A percentile compares a stretch with the other conserved stretches of the same genome.
phyloP scores from a whole-genome alignment of 2,113 vertebrate species.

The Mormyrus lacerda region DNA sequence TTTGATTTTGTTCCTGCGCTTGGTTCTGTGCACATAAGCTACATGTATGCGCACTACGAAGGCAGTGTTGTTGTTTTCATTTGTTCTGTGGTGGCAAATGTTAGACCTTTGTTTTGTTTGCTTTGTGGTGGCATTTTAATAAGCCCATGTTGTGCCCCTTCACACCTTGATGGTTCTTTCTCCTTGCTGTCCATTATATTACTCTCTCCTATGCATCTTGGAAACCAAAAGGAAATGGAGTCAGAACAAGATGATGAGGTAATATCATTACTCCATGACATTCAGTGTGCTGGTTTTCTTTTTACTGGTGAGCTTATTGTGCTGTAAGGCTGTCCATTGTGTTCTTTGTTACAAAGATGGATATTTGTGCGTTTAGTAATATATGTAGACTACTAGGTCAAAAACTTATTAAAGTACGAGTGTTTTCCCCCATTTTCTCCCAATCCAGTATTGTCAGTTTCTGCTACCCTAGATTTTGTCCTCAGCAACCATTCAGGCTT shows the following conservation, averaged over 20 bases:
- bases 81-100: constrained; percentile 51
- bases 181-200: constrained; percentile 97
- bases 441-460: background rate
- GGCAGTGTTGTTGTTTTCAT: constrained; percentile 55
- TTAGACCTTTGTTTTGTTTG: constrained; percentile 57
- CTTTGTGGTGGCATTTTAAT: constrained; percentile 72
- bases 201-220: constrained; percentile 99
- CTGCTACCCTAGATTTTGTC: background rate
- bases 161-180: constrained; percentile 97
- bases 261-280: constrained; percentile 68
- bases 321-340: constrained; percentile 27
- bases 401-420: background rate
- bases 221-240: constrained; percentile 98
- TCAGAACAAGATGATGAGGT: constrained; percentile 99
- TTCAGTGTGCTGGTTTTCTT: constrained; percentile 57
- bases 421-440: background rate
- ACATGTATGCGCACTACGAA: constrained; percentile 58
- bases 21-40: constrained; percentile 64
- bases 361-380: background rate
- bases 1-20: constrained; percentile 70
- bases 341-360: background rate
- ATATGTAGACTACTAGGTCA: background rate
- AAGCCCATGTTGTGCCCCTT: constrained; percentile 73
- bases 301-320: constrained; percentile 38
- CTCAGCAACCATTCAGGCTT: background rate